Evolutionary conservation across 2,888 invertebrate species (phyloP), one percentile per base, ranked within the genome.

Genomic region (Drosophila fungiperda): DNA sequence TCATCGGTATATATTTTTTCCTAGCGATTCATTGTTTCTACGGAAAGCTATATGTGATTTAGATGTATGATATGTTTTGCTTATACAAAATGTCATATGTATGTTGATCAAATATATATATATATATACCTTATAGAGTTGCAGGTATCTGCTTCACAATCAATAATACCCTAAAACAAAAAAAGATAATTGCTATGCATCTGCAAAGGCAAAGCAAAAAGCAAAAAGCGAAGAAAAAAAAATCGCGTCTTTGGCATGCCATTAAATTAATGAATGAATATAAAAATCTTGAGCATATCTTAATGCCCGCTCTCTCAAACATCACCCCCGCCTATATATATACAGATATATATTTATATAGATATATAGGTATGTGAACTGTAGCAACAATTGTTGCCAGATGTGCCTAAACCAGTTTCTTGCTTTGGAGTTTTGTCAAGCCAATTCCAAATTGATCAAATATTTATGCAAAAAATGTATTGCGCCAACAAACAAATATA

Each of bases 401-500:
- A 59, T 66, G 80, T 60, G 32, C 26, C 73, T 70, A 79, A 87
- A 76, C 85, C 83, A 85, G 88, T 83, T 83, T 85, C 38, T 36
- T 36, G 48, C 8, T 64, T 74, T 54, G 60, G 17, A 53, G 69
- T 87, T 54, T 11, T 62, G 71, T 74, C 69, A 68, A 81, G 60
- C 68, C 73, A 82, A 84, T 87, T 78, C 67, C 42, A 87, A 87
- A 84, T 84, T 79, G 75, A 83, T 84, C 82, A 82, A 81, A 55
- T 17, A 80, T 66, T 84, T 76, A 61, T 78, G 71, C 76, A 85
- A 79, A 66, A 88, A 85, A 83, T 83, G 79, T 66, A 52, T 35
- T 80, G 61, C 29, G 42, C 42, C 54, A 54, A 55, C 32, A 55
- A 45, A 15, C 23, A 15, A 23, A 23, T 23, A 12, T 20, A 20